These are phyloP conservation scores for Echinometra lucunter DNA, from an alignment of 53 echinoderm and acorn worm genomes.

Conservation along the genomic window DNA sequence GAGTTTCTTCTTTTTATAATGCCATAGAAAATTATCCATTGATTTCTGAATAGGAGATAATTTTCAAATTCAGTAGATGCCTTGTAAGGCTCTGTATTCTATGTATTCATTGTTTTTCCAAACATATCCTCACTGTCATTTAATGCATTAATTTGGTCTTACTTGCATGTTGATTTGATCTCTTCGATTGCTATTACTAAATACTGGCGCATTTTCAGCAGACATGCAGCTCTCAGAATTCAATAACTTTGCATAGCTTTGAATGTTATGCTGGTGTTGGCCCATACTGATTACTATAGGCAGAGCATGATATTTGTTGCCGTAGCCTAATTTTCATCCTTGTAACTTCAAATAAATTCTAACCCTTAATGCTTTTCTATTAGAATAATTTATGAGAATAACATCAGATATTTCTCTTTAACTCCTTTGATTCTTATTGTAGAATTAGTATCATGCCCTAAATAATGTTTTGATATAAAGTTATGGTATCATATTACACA, in stretches of 20 bases:
- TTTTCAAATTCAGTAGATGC: not conserved
- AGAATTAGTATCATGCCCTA: no score
- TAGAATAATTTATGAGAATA: not conserved
- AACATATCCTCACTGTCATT: not conserved
- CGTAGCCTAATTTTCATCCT: not conserved
- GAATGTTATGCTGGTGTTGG: not conserved
- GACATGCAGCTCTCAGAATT: not conserved
- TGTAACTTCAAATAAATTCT: slow-evolving; percentile 7
- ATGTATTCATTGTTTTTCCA: not conserved
- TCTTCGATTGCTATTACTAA: not conserved
- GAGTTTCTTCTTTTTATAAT: not conserved
- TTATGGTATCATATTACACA: no score
- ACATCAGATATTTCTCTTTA: not conserved
- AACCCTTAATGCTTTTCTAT: not conserved
- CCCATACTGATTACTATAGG: not conserved
- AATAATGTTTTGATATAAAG: no score
- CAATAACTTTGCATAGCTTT: slow-evolving; percentile 17
- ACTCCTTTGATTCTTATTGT: no score
- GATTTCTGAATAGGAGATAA: not conserved
- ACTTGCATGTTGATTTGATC: slow-evolving; percentile 24
- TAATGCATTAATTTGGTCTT: not conserved
- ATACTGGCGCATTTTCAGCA: not conserved
- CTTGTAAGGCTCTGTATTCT: not conserved
- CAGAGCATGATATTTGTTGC: not conserved
- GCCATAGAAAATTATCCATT: not conserved